Base-by-base conservation (phyloP, 2,113 vertebrate species). In the Prietella phreatophila region DNA sequence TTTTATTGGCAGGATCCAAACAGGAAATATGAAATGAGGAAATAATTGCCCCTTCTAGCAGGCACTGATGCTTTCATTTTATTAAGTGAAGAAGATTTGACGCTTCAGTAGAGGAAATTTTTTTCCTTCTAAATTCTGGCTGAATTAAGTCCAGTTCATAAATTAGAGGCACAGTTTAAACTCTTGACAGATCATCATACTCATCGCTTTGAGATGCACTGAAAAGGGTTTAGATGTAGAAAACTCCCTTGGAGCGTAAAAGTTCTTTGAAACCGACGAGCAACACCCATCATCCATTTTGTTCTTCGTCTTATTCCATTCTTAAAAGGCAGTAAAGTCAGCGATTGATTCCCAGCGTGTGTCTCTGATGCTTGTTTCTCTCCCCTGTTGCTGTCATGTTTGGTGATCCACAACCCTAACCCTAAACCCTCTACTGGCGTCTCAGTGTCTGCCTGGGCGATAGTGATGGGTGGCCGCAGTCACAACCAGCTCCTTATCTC, bases 401-500 rank as follows among this genome's bases (percentile, higher is more conserved):
- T 42, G 81, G 33, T 25, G 25, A 63, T 47, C 60, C 39, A 65
- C 39, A n/a, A 20, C 8, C 50, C 53, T 36, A 58, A 81, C 50
- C 53, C n/a, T 55, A 33, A 47, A 60, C 80, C 50, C 78, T 80
- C n/a, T 33, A 2, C 6, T 5, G 30, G 82, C 8, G 60, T 83
- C 81, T 83, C 56, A 63, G 56, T 15, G 58, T 83, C 81, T 83
- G 55, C 58, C 82, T 65, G 22, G 58, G 60, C 47, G 39, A 47
- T 83, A 83, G 22, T 50, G 82, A 67, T 47, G 60, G 36, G 58
- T 63, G 60, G 27, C 13, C 4, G 6, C 82, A 65, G 60, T 63
- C 58, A 65, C 60, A 83, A 65, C 60, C 82, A 83, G 60, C 82
- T 65, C 27, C 60, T 83, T 63, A 63, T 83, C 82, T 83, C 60